phyloP scores from a whole-genome alignment of 2,888 invertebrate genomes.

The Drosophila basisetae region DNA sequence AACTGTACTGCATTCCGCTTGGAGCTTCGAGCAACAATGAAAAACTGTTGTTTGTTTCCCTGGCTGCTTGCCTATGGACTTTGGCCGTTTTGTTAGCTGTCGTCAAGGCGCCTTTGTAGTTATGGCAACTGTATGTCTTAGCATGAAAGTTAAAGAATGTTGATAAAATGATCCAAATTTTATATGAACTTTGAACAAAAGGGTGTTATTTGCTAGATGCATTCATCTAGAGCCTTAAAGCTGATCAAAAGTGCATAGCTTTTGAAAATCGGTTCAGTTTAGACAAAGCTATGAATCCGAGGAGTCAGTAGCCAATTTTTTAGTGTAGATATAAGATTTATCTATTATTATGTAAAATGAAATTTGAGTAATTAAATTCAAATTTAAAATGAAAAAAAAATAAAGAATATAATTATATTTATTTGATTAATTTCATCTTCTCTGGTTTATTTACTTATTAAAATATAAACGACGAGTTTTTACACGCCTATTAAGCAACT shows the following conservation, averaged over 20 bases:
- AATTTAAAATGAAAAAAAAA: not conserved
- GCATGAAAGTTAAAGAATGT: not conserved
- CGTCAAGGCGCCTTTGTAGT: slow-evolving; percentile 13
- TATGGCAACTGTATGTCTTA: not conserved
- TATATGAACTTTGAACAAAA: not conserved
- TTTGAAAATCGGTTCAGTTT: not conserved
- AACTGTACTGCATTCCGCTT: slow-evolving; percentile 62
- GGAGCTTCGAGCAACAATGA: not conserved
- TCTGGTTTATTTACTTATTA: not conserved
- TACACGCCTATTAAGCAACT: not conserved
- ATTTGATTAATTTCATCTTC: not conserved
- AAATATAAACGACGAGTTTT: not conserved
- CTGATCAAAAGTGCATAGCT: not conserved
- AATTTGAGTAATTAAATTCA: not conserved
- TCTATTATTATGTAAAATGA: not conserved
- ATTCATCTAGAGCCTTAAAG: not conserved
- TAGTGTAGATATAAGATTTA: not conserved
- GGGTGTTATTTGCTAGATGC: not conserved
- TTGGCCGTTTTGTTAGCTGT: slow-evolving; percentile 20
- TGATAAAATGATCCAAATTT: not conserved
- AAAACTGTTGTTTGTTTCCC: slow-evolving; percentile 12
- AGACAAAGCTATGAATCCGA: not conserved
- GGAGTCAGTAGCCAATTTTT: not conserved
- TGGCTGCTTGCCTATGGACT: not conserved
- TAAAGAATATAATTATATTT: too few species aligned